Evolutionary conservation across 2,888 invertebrate genomes (phyloP).

Genomic region (Tetrapedia diversipes): DNA sequence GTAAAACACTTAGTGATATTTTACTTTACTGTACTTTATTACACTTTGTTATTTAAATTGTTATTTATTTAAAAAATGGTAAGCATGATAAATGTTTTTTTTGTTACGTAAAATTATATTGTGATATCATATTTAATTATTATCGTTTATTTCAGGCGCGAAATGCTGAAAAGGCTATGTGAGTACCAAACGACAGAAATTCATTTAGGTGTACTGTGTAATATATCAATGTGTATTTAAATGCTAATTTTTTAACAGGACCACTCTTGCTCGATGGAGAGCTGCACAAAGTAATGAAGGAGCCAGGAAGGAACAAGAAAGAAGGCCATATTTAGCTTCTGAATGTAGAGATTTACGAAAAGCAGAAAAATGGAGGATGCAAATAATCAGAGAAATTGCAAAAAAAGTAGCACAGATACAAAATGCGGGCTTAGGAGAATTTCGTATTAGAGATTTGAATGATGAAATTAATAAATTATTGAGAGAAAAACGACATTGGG

Average conservation of each 20-base stretch:
- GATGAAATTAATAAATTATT: slow-evolving; percentile 99
- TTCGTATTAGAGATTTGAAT: slow-evolving; percentile 97
- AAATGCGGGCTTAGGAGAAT: slow-evolving; percentile 99
- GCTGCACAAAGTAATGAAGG: slow-evolving; percentile 97
- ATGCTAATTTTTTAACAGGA: slow-evolving; percentile 85
- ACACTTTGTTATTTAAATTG: neutral
- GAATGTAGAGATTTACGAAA: slow-evolving; percentile 96
- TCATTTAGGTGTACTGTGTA: neutral
- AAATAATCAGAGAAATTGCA: slow-evolving; percentile 98
- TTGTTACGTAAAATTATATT: neutral
- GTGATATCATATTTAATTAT: neutral
- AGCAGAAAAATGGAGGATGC: slow-evolving; percentile 98
- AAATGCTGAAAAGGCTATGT: slow-evolving; percentile 90
- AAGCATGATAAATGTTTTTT: slow-evolving; percentile 3
- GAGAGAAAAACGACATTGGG: slow-evolving; percentile 98
- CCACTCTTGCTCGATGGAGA: slow-evolving; percentile 98
- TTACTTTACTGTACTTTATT: neutral
- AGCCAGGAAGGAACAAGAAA: slow-evolving; percentile 90
- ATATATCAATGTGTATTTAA: slow-evolving; percentile 8
- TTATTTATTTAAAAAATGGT: slow-evolving; percentile 33
- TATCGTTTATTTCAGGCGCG: slow-evolving; percentile 84
- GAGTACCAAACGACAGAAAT: slow-evolving; percentile 77
- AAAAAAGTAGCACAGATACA: slow-evolving; percentile 99
- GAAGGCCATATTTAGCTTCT: slow-evolving; percentile 96
- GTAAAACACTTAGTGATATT: no score